These are phyloP conservation scores for Glandiceps talaboti DNA, from an alignment of 53 echinoderm and acorn worm species.

Conservation along the genomic window DNA sequence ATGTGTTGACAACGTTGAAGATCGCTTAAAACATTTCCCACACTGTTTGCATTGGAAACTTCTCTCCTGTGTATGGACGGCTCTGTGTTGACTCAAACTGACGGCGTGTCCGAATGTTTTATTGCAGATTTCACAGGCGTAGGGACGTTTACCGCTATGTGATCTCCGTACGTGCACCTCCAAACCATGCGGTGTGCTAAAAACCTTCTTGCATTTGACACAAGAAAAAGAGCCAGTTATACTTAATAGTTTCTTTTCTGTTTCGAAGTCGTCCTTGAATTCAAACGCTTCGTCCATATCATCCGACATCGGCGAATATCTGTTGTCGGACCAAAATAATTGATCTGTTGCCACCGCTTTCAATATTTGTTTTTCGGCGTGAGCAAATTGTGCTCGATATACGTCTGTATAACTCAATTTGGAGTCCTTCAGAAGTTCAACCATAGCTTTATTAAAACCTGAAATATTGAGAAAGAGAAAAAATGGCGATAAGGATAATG, in stretches of 20 bases:
- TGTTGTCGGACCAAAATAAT: not conserved
- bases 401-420: slow-evolving; percentile 84
- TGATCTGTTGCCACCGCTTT: not conserved
- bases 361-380: slow-evolving; percentile 18
- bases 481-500: too few relatives aligned
- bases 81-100: slow-evolving; percentile 78
- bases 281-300: not conserved
- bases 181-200: slow-evolving; percentile 92
- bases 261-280: not conserved
- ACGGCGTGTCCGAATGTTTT: slow-evolving; percentile 98
- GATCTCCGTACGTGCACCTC: slow-evolving; percentile 94
- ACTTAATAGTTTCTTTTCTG: not conserved
- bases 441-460: slow-evolving; percentile 71
- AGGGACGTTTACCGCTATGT: slow-evolving; percentile 90
- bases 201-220: slow-evolving; percentile 82
- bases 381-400: slow-evolving; percentile 58
- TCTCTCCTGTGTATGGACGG: slow-evolving; percentile 85
- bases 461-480: slow-evolving; percentile 4
- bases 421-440: slow-evolving; percentile 74
- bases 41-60: slow-evolving; percentile 94
- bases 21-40: slow-evolving; percentile 91
- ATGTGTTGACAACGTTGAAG: slow-evolving; percentile 90
- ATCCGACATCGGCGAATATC: not conserved
- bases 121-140: slow-evolving; percentile 78
- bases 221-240: slow-evolving; percentile 51